A percentile compares a stretch with the other conserved stretches of the same genome.
phyloP scores from a whole-genome alignment of 2,797 vertebrate genomes.

The Agapornis canus region DNA sequence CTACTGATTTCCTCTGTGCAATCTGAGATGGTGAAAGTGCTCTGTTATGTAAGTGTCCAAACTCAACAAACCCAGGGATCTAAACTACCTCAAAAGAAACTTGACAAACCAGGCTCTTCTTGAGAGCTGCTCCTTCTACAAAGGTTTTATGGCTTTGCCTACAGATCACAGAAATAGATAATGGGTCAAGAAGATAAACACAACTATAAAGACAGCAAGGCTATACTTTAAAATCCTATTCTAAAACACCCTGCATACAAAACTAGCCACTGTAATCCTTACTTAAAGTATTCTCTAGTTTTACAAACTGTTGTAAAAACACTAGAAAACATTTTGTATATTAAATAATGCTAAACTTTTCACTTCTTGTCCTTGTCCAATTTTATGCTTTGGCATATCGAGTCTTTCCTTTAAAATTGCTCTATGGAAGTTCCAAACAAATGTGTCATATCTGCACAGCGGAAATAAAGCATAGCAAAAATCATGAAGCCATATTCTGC shows the following conservation, averaged over 20 bases:
- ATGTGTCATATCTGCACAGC: background rate
- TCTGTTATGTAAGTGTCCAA: background rate
- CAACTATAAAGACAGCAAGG: background rate
- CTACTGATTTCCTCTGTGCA: background rate
- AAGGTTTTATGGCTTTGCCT: background rate
- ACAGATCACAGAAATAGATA: background rate
- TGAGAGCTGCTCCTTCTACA: background rate
- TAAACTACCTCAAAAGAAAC: background rate
- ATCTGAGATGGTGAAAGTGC: background rate
- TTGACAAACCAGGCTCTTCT: background rate
- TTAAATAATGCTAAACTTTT: background rate
- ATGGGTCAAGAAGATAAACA: background rate
- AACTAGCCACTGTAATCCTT: background rate
- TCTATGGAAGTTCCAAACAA: background rate
- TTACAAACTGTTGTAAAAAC: background rate
- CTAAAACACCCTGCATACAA: background rate
- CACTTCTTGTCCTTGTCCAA: background rate
- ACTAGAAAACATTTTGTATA: background rate
- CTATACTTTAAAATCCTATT: background rate
- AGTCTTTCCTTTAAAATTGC: background rate
- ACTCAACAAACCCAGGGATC: background rate
- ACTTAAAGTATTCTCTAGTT: background rate
- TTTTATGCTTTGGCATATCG: background rate
- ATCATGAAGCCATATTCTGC: background rate
- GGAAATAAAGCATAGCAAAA: background rate